These are phyloP conservation scores for Pyrrhia umbra DNA, from an alignment of 2,888 invertebrate genomes.

Conservation along the genomic window DNA sequence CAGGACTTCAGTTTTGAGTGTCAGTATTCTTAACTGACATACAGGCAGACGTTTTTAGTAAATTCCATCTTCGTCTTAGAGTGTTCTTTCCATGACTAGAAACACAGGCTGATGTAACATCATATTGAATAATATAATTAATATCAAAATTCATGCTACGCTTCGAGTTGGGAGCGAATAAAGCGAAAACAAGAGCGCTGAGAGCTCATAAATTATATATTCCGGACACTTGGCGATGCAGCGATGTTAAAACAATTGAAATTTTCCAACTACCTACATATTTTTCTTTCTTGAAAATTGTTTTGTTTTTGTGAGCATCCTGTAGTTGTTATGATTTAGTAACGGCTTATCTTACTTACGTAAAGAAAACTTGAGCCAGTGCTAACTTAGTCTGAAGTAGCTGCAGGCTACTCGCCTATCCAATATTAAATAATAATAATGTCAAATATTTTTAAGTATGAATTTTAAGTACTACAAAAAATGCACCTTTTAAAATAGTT, in stretches of 20 bases:
- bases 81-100: constrained; percentile 6
- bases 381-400: neutral
- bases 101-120: constrained; percentile 19
- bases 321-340: constrained; percentile 29
- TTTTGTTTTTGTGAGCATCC: constrained; percentile 11
- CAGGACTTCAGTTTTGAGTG: no score
- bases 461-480: no score
- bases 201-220: constrained; percentile 62
- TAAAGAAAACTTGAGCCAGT: neutral
- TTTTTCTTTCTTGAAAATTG: constrained; percentile 29
- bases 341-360: constrained; percentile 9
- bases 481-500: no score
- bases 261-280: constrained; percentile 40
- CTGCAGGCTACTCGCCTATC: neutral
- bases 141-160: constrained; percentile 47
- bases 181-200: constrained; percentile 37
- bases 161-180: constrained; percentile 16
- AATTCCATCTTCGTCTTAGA: constrained; percentile 1
- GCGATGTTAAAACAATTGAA: constrained; percentile 56
- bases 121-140: constrained; percentile 44
- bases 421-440: neutral
- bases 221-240: constrained; percentile 57
- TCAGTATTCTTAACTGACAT: no score
- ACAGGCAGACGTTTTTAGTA: constrained; percentile 38
- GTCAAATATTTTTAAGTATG: neutral